Base-by-base conservation (phyloP, 1,140 invertebrate species). In the Leptinotarsa defecta region DNA sequence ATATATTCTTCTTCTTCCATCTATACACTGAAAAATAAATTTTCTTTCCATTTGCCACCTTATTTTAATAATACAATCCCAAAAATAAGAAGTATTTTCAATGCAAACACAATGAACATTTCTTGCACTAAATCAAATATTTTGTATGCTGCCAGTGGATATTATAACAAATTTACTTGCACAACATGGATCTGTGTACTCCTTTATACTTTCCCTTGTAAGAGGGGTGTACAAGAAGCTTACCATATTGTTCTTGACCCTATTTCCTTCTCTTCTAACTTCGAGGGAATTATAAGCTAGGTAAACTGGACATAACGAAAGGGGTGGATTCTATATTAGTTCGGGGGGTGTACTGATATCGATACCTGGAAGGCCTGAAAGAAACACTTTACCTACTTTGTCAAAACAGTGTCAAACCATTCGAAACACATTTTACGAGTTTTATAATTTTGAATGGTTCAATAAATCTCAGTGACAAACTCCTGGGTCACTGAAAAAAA, bases 211-310 rank as follows among this genome's bases (percentile, higher is more conserved):
- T 57, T 19, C 52, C 15, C 52, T 57, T 19, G 15, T 8, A 57
- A 57, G 67, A 19, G 43, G 67, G 67, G 67, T 68, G 27, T 48
- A 34, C 67, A 68, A 68, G 34, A 20, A 68, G 67, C 67, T 68
- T 48, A 68, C 43, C 8, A n/a, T 68, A 68, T 68, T 68, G 67
- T 68, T 68, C 67, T 68, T 68, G 67, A 68, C 67, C 67, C 67
- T 34, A 43, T 68, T 68, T n/a, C 67, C 24, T 24, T 17, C 11
- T 68, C 43, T 68, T 22, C n/a, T 27, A 17, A 19, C 67, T 13
- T 17, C 67, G 67, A 68, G 67, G 67, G 67, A 68, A 68, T 49
- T 68, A 27, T 68, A 48, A 68, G 19, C 27, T 68, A 68, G 67
- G 67, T 68, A 43, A 68, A 68, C 67, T 68, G 67, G 67, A 19